Evolutionary conservation across 2,113 vertebrate species (phyloP), one percentile per base, ranked within the genome.

Genomic region (Megaleporinus macrocephalus): DNA sequence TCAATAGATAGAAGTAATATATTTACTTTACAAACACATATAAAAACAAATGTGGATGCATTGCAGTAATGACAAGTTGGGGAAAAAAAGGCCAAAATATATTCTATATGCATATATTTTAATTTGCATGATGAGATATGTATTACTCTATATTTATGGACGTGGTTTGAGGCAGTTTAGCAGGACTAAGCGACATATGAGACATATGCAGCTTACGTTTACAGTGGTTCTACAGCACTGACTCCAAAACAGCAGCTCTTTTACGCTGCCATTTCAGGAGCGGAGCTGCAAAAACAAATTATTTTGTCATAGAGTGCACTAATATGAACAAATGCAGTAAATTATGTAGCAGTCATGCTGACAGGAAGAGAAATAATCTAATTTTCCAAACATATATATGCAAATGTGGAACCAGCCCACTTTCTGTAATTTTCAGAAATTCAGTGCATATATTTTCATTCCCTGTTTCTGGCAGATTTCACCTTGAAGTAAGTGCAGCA

Each of bases 211-310:
- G 18, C 5, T 22, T 55, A 79, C 73, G 71, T 72, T 53, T 36
- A 29, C 30, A 29, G 14, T 49, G 63, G 36, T 82, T 85, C 41
- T 78, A 79, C 51, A 69, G 62, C 63, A 69, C 84, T 85, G 77
- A 74, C 76, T 74, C 68, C 68, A 79, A 61, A 79, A 79, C 63
- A 79, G 24, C 70, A 79, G 71, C 69, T 61, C 51, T 80, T 71
- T 36, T 73, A 57, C 41, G 63, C 49, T 80, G 83, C 29, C 57
- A 73, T 81, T 71, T 51, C 55, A 36, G 53, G 53, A 82, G 61
- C 68, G 82, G 41, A 69, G 15, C 55, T 73, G 20, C 78, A 80
- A 18, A 18, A 63, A 33, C 18, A 36, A 36, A 36, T 69, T 16
- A 30, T 30, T 36, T 41, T 36, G 29, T 41, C 65, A 69, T 20